phyloP scores from a whole-genome alignment of 2,797 vertebrate genomes.

The Parauchenoglanis ngamensis region DNA sequence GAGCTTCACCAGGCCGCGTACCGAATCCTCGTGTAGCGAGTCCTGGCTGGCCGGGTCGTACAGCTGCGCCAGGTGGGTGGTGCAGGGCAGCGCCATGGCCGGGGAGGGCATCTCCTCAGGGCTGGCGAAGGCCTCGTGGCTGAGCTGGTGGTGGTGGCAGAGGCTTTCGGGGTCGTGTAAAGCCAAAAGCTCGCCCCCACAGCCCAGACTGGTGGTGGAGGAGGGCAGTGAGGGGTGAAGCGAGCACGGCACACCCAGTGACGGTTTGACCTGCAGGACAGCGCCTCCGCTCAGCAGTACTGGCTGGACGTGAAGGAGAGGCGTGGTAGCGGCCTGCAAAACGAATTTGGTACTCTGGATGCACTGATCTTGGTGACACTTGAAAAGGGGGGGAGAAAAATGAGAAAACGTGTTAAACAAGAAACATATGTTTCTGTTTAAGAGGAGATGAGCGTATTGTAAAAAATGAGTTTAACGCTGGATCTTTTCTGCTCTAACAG shows the following conservation, averaged over 20 bases:
- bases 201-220: slow-evolving; percentile 80
- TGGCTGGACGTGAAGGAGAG: slow-evolving; percentile 85
- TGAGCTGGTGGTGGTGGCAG: slow-evolving; percentile 76
- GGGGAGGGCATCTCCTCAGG: slow-evolving; percentile 85
- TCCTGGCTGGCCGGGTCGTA: slow-evolving; percentile 87
- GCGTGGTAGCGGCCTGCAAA: slow-evolving; percentile 89
- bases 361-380: slow-evolving; percentile 96
- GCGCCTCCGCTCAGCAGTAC: slow-evolving; percentile 79
- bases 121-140: slow-evolving; percentile 80
- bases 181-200: slow-evolving; percentile 66
- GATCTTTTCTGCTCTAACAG: no score
- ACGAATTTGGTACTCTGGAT: slow-evolving; percentile 97
- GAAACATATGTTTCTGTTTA: not conserved
- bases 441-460: slow-evolving; percentile 1
- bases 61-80: slow-evolving; percentile 76
- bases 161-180: slow-evolving; percentile 75
- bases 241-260: slow-evolving; percentile 81
- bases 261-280: slow-evolving; percentile 79
- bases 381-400: slow-evolving; percentile 54
- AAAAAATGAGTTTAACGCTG: not conserved
- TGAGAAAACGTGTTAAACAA: slow-evolving; percentile 1
- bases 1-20: slow-evolving; percentile 91
- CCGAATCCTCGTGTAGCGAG: slow-evolving; percentile 90
- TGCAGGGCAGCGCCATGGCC: slow-evolving; percentile 63
- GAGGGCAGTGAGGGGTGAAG: slow-evolving; percentile 79